Base-by-base conservation (phyloP, 2,797 vertebrate species). In the Thamnophis elegans region DNA sequence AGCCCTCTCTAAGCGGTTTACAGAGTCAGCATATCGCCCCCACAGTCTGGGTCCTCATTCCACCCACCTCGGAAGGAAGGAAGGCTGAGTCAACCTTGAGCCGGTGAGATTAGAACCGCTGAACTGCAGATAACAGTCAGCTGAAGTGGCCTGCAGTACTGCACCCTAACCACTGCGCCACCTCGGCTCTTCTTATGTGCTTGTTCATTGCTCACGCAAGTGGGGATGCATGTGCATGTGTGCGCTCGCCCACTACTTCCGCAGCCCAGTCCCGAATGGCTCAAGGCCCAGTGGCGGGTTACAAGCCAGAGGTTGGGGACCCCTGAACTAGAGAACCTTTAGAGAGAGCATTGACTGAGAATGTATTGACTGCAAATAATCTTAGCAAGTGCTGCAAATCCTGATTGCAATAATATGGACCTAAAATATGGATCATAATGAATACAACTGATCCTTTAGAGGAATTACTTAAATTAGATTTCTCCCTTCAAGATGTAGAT, bases 351-450 rank as follows among this genome's bases (percentile, higher is more conserved):
- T 28, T 58, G 62, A 90, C 51, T 59, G 36, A 26, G 28, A 36
- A 87, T 73, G 42, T 78, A 90, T 78, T 87, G 92, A 92, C 18
- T 90, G 54, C 51, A 36, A 90, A 68, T 68, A 32, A 92, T 73
- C 56, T 90, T 90, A 68, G 54, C 60, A 87, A 92, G 65, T 14
- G 54, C 20, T 18, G 36, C 25, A 13, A 12, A 5, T 73, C 53
- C 20, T 25, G 42, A 51, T 2, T 32, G 32, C 73, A 65, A 82
- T 78, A 14, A 82, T 16, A 6, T 56, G 2, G 25, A 25, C n/a
- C n/a, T 89, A 54, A 60, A 12, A 10, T 47, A 10, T 51, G 36
- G 28, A 22, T 25, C 87, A 56, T 26, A 90, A 87, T 22, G 51
- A 54, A 32, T 32, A 26, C 65, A 36, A 56, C 54, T 12, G 85